Evolutionary conservation across 2,113 vertebrate species (phyloP).

Genomic region (Poicephalus gulielmi): DNA sequence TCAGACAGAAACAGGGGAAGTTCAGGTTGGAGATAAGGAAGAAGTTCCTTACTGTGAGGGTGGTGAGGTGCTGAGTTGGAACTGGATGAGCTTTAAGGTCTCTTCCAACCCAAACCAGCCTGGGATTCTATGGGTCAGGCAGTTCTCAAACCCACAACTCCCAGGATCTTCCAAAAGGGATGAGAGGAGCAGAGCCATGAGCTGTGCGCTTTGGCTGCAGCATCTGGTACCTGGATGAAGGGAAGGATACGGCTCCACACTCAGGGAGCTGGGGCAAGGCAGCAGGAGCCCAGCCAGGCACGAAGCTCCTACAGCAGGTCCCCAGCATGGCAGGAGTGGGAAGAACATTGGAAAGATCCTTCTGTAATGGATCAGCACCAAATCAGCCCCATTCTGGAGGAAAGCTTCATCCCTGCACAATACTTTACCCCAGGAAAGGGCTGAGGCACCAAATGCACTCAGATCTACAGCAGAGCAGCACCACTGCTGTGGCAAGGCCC

Average conservation of each 20-base stretch:
- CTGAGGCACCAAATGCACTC: neutral
- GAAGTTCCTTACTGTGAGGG: neutral
- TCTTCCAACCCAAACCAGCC: neutral
- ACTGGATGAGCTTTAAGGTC: neutral
- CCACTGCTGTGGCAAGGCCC: neutral
- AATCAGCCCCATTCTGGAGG: neutral
- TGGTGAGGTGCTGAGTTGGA: neutral
- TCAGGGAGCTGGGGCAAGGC: neutral
- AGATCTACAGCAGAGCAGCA: neutral
- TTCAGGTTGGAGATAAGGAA: neutral
- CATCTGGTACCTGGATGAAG: neutral
- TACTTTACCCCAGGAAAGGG: neutral
- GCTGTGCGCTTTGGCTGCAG: neutral
- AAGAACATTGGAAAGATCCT: neutral
- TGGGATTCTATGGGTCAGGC: neutral
- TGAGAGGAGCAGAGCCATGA: neutral
- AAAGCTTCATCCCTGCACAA: neutral
- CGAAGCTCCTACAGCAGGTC: neutral
- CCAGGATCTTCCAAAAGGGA: neutral
- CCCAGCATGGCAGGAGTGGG: fast-evolving
- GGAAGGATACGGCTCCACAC: neutral
- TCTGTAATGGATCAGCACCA: neutral
- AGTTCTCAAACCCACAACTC: neutral
- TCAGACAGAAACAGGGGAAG: neutral
- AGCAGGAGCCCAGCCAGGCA: neutral